These are phyloP conservation scores for Cheirogaleus medius DNA, from an alignment of 2,113 vertebrate genomes.

Conservation along the genomic window DNA sequence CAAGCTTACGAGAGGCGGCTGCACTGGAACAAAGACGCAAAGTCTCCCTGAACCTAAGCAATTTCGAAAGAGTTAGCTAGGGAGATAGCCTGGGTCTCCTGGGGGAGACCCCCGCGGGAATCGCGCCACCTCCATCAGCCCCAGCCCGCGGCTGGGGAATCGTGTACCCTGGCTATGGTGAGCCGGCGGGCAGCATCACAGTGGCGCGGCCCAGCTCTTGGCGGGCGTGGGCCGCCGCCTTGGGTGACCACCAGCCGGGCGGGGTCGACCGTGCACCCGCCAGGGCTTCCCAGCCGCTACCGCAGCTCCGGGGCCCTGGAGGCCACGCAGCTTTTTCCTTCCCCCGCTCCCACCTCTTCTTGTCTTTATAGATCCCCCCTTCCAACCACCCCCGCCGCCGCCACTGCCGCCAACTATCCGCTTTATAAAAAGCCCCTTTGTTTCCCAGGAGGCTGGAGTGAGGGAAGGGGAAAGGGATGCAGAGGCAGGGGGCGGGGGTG, in stretches of 20 bases:
- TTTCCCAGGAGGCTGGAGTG: slow-evolving; percentile 75
- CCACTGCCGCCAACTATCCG: slow-evolving; percentile 62
- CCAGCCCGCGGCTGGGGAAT: background rate
- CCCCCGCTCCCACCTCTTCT: slow-evolving; percentile 52
- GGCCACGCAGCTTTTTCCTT: slow-evolving; percentile 43
- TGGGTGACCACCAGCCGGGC: background rate
- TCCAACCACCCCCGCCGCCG: slow-evolving; percentile 24
- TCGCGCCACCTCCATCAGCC: background rate
- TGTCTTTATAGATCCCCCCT: slow-evolving; percentile 60
- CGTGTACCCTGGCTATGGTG: background rate
- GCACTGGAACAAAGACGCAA: slow-evolving; percentile 80
- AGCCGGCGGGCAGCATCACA: slow-evolving; percentile 42
- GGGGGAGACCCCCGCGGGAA: background rate
- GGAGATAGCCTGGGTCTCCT: slow-evolving; percentile 26
- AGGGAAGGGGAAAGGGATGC: slow-evolving; percentile 71
- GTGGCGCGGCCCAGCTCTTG: background rate
- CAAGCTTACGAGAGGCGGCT: background rate
- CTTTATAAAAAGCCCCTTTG: slow-evolving; percentile 81
- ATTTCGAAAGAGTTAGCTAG: slow-evolving; percentile 59
- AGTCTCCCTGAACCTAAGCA: slow-evolving; percentile 53
- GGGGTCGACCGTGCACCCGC: background rate
- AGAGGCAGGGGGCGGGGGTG: slow-evolving; percentile 58
- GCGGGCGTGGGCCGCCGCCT: background rate
- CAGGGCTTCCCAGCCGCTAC: background rate
- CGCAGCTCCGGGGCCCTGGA: slow-evolving; percentile 34